Percentiles rank a stretch among this genome's conserved stretches.
Evolutionary conservation across 2,888 invertebrate genomes (phyloP).

Genomic region (Actias luna): DNA sequence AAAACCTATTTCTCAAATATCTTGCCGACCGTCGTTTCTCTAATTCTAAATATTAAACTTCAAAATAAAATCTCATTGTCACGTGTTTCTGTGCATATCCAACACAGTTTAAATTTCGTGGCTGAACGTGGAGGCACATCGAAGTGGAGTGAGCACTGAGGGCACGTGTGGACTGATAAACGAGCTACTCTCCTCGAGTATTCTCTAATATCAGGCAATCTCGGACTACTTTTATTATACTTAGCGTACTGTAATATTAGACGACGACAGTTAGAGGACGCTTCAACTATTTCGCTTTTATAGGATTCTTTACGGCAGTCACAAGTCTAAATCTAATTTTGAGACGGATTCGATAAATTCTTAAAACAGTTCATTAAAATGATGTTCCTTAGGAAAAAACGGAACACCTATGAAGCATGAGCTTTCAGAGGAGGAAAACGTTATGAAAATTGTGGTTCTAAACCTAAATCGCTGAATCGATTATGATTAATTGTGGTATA

Average conservation of each 20-base stretch:
- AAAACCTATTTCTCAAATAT: no score
- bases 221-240: neutral
- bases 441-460: no score
- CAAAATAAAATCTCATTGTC: no score
- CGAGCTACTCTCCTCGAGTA: conserved; percentile 12
- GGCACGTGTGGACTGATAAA: conserved; percentile 39
- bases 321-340: neutral
- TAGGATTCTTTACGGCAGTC: neutral
- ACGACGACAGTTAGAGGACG: neutral
- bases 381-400: no score
- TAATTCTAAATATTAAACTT: no score
- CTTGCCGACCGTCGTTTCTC: no score
- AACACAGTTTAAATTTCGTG: neutral
- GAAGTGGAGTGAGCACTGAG: conserved; percentile 33
- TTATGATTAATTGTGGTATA: no score
- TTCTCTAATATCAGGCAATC: conserved; percentile 2
- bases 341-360: neutral
- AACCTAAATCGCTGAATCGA: no score
- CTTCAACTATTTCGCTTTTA: neutral
- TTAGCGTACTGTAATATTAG: neutral
- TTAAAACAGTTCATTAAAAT: no score
- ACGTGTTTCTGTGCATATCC: neutral
- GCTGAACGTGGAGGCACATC: neutral
- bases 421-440: no score
- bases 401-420: no score